Base-by-base conservation (phyloP, 2,888 invertebrate genomes). In the Siphlonurus alternatus region DNA sequence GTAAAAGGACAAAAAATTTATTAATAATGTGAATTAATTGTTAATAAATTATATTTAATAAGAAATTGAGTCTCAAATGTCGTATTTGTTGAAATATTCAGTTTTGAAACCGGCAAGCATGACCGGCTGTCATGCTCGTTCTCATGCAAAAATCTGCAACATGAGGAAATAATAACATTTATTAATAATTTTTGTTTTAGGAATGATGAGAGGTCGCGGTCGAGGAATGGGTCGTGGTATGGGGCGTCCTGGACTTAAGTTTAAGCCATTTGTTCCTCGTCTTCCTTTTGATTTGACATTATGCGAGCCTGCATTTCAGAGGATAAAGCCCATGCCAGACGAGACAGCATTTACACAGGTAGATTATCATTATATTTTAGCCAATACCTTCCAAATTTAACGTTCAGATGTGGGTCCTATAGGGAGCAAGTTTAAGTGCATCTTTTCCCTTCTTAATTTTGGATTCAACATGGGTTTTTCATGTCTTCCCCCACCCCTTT, bases 301-400 rank as follows among this genome's bases (percentile, higher is more conserved):
- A 38, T 93, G 93, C 66, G 96, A 96, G 73, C 85, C 87, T 54
- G 86, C 88, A 1, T 97, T 97, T 73, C 94, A 93, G 0, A 81
- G 90, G 70, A 90, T 91, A 18, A 86, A 86, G 69, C 83, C 92
- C 0, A 82, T 83, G 0, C 81, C 87, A 0, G 96, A 96, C 71
- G 97, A 97, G 73, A 81, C 89, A 1, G 83, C 85, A 0, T 83
- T 95, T 53, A 92, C 93, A 20, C 85, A 88, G 78, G 88, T 87
- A 78, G 70, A 20, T 19, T 15, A 19, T n/a, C n/a, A 22, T 1
- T 59, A 68, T 68, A 24, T 61, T 5, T 3, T 20, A 51, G 38
- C 23, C 3, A 24, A 18, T 2, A 59, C 61, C 2, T 23, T 64
- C 18, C n/a, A n/a, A 53, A 62, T 64, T 24, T 10, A 10, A 23